Base-by-base conservation (phyloP, 2,888 invertebrate species). In the Alitta virens region DNA sequence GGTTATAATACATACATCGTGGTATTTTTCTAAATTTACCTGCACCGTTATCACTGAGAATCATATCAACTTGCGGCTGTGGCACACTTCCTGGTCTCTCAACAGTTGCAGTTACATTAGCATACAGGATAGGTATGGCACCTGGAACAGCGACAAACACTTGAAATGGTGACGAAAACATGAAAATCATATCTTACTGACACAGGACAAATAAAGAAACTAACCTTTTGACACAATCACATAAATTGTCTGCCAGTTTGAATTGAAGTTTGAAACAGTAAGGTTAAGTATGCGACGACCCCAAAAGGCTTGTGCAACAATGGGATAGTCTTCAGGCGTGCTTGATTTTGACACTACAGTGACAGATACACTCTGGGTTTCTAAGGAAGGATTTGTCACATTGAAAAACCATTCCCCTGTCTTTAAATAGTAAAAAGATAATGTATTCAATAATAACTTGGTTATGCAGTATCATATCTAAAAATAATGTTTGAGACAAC, bases 211-310 rank as follows among this genome's bases (percentile, higher is more conserved):
- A n/a, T 12, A 33, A 33, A 12, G 33, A 5, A 12, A 33, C 33
- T 33, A 33, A 52, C 63, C 63, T 56, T 63, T 51, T 2, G 63
- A 63, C 3, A 63, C 60, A 25, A 51, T 60, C 18, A 52, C 63
- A 49, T 63, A 63, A 26, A 63, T 23, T 2, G 38, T 16, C 46
- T 63, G 63, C 26, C n/a, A 23, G 21, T 18, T 33, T 7, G 24
- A 21, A 2, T 23, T 23, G 5, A n/a, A 23, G 25, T 26, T 46
- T 3, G 49, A 24, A 1, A 21, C 18, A 18, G 18, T 46, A 2
- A 42, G 24, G 23, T 38, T 27, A 12, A 63, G 23, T 7, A 26
- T 25, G 7, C 56, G 49, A 7, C 26, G 7, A 26, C 56, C 60
- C 63, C 63, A 63, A 50, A 43, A 50, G 18, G 54, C 60, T 42